Evolutionary conservation across 2,888 invertebrate species (phyloP), one percentile per base, ranked within the genome.

Genomic region (Macaria notata): DNA sequence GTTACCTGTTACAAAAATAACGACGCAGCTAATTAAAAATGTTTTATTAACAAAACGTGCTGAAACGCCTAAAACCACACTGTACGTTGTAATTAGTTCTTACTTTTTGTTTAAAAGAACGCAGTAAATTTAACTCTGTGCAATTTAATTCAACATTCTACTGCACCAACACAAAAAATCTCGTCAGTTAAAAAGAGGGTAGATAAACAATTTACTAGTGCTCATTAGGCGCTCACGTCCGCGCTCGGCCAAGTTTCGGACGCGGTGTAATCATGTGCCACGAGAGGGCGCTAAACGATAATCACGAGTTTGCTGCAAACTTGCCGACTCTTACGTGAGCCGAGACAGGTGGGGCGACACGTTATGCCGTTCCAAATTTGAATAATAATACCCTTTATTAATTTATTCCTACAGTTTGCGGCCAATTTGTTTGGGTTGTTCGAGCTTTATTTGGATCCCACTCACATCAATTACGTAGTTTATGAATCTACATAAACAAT

Each of bases 261-360:
- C 54, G 41, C 54, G 44, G 56, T 60, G 57, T 50, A 52, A 55
- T 59, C 43, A 49, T 53, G 51, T 42, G 31, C 59, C 56, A 63
- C 55, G 66, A 64, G 62, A 64, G 51, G 59, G 46, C 53, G 61
- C 66, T 71, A 70, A 69, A 46, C 54, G 61, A 65, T 71, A 71
- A 69, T 79, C 75, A 73, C 70, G 67, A 72, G 71, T 72, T 70
- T 66, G 68, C 66, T 73, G 69, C 65, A 66, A 69, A 61, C 56
- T 62, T 51, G 62, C 66, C 70, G 73, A 75, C 71, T 77, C 65
- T 68, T 68, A 79, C 78, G 76, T 79, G 78, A 73, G 74, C 66
- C 68, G 69, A 57, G 66, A 54, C 76, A 77, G 78, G 75, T 73
- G 76, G 61, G 66, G 49, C 51, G 57, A 64, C 64, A 70, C 71